Evolutionary conservation across 1,140 invertebrate genomes (phyloP), one percentile per base, ranked within the genome.

Genomic region (Drosophila funebris): DNA sequence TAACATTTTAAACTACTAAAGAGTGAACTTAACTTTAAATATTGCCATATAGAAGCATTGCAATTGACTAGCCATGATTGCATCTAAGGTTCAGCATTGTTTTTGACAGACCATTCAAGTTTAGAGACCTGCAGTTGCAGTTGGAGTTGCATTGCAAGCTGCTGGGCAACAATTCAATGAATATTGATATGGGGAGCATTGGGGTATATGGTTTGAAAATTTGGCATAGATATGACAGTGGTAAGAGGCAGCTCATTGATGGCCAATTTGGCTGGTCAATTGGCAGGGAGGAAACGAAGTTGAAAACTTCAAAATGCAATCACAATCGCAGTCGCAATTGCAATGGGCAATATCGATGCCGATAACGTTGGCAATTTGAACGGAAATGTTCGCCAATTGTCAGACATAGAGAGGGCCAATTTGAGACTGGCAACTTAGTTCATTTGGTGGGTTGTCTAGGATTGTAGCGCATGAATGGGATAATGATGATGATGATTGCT

Each of bases 191-290:
- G 37, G 36, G 44, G 8, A 46, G 18, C 33, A 22, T 33, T 39
- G 18, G 24, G 27, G 44, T 61, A 18, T 46, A 50, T 29, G 24
- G 24, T 31, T 50, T 31, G 14, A 31, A 50, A 41, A 36, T 50
- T 57, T 41, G 39, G 22, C 62, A 50, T 68, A 68, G 68, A 69
- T 73, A 52, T 41, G 46, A 9, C 44, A 27, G 39, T 48, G 57
- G 29, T 46, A 4, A 13, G 44, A 36, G 60, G 57, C 61, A 80
- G 64, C 70, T 77, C 74, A 81, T 71, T 77, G 77, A 85, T 80
- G 62, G 76, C 77, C 81, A 84, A 84, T 85, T 84, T 80, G 64
- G 73, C 61, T 43, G 69, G 57, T 58, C 82, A 82, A 85, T 87
- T 81, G 81, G 46, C 53, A 41, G 78, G 82, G 82, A 61, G 82